Percentiles rank a stretch among this genome's conserved stretches.
These are phyloP conservation scores for Sebastiscus albofasciatus DNA, from an alignment of 2,797 vertebrate genomes.

Conservation along the genomic window DNA sequence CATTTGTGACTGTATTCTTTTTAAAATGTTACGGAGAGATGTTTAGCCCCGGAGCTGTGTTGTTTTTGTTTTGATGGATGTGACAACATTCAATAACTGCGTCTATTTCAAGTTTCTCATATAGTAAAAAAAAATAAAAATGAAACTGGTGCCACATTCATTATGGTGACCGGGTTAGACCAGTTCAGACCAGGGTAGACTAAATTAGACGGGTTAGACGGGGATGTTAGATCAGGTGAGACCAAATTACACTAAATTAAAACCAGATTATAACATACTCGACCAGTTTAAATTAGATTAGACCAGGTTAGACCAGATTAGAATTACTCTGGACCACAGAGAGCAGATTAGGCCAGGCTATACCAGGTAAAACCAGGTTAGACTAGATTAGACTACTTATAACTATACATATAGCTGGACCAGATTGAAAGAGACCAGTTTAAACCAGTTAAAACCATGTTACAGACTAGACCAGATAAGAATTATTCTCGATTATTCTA, in stretches of 20 bases:
- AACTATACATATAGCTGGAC: background rate
- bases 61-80: constrained; percentile 49
- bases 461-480: background rate
- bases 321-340: background rate
- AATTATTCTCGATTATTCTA: too few species aligned
- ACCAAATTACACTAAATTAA: too few species aligned
- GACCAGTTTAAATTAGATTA: background rate
- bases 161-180: too few species aligned
- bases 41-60: background rate
- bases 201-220: background rate
- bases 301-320: background rate
- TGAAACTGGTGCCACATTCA: too few species aligned
- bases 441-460: background rate
- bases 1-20: constrained; percentile 7
- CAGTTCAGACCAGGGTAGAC: background rate
- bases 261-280: too few species aligned
- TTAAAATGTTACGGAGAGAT: constrained; percentile 2
- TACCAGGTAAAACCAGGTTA: background rate
- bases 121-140: too few species aligned
- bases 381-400: background rate
- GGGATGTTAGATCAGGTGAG: too few species aligned
- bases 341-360: background rate
- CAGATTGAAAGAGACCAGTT: background rate
- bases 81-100: background rate
- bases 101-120: constrained; percentile 22